Base-by-base conservation (phyloP, 2,888 invertebrate species). In the Cataglyphis altisquamis region DNA sequence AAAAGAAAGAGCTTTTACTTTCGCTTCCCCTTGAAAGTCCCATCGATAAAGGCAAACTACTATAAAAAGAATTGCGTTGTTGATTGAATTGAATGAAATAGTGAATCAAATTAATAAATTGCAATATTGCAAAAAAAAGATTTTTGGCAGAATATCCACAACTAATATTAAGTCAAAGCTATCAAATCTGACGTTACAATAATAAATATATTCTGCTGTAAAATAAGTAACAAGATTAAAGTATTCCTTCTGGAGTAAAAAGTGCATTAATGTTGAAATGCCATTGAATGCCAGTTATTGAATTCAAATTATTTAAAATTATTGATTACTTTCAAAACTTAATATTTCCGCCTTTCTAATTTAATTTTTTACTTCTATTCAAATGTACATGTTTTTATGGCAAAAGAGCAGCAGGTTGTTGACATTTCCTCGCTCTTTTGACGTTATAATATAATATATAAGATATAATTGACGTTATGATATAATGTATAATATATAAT, bases 21-120 rank as follows among this genome's bases (percentile, higher is more conserved):
- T 81, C 81, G 62, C 63, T 74, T 21, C 62, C 52, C 39, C 48
- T 52, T n/a, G 15, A 1, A 67, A 77, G 29, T 36, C 63, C 25
- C 29, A 81, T 9, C 21, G 39, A 63, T 32, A 45, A 25, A 45
- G 45, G 15, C 62, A 66, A 75, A 57, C 75, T 74, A 41, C 64
- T 62, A 70, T 73, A 73, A 88, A 87, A 84, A 88, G 86, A 83
- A 86, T 88, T 68, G 83, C 82, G 86, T 90, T 87, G 87, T 87
- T 87, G 83, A 72, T 80, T 80, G 88, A 80, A 48, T 86, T 66
- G 86, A 75, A 64, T 41, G 80, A 39, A 73, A 48, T 21, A 68
- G 3, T 10, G 6, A 29, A 63, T n/a, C 29, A 10, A 63, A 29
- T 62, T 74, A 62, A 74, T 63, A 41, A 45, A 32, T 45, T 29